phyloP scores from a whole-genome alignment of 2,797 vertebrate species.

The Cyprinodon diabolis region DNA sequence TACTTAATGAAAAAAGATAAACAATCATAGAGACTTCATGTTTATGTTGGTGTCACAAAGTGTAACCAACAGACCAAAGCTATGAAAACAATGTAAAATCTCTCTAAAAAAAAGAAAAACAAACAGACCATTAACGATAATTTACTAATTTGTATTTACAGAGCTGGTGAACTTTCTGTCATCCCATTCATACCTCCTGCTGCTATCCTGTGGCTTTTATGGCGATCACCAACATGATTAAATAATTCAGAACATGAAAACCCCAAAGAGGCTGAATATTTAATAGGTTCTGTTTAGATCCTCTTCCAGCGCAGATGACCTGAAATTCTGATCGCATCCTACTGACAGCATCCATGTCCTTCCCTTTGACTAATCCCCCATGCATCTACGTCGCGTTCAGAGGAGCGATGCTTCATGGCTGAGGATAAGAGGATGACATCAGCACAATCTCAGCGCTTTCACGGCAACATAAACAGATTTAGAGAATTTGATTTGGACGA shows the following conservation, averaged over 20 bases:
- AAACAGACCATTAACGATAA: too few species aligned
- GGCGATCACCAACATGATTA: background rate
- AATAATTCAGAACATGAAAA: conserved; percentile 27
- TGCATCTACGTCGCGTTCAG: background rate
- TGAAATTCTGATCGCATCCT: background rate
- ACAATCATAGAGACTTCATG: too few species aligned
- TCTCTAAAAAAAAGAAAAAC: too few species aligned
- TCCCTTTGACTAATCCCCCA: background rate
- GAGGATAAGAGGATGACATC: background rate
- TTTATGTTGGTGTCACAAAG: too few species aligned
- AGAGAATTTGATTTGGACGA: background rate
- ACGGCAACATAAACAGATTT: background rate
- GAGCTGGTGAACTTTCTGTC: background rate
- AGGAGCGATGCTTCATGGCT: background rate
- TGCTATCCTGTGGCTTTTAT: background rate
- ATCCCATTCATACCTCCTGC: background rate
- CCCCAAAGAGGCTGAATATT: conserved; percentile 16
- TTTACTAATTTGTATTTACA: background rate
- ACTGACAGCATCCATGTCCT: background rate
- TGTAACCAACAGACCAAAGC: too few species aligned
- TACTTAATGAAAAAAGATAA: too few species aligned
- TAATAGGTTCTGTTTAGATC: background rate
- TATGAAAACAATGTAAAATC: too few species aligned
- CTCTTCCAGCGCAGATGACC: background rate
- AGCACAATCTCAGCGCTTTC: background rate